These are phyloP conservation scores for Hemicrepidius hirtus DNA, from an alignment of 2,888 invertebrate species.

Conservation along the genomic window DNA sequence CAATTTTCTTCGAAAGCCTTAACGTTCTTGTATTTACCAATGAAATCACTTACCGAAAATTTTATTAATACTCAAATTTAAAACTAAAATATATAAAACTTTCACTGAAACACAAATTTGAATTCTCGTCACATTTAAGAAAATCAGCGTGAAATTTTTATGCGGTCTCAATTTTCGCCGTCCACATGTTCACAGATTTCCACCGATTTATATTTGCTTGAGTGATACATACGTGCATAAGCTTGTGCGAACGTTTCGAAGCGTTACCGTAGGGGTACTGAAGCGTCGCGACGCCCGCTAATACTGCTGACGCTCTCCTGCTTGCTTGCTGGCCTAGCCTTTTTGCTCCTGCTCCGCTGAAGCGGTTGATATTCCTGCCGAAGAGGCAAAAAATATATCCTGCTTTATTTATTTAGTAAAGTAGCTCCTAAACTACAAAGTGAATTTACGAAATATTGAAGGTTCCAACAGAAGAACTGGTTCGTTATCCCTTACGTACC, in stretches of 20 bases:
- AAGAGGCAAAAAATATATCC: slow-evolving; percentile 36
- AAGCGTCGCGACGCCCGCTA: slow-evolving; percentile 60
- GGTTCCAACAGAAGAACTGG: neutral
- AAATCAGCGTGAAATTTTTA: no score
- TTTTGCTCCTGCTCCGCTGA: slow-evolving; percentile 59
- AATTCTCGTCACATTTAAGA: neutral
- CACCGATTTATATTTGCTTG: slow-evolving; percentile 28
- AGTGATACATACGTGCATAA: slow-evolving; percentile 5
- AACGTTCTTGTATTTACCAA: no score
- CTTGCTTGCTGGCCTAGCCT: slow-evolving; percentile 62
- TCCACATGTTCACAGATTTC: slow-evolving; percentile 17
- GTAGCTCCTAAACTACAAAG: slow-evolving; percentile 14
- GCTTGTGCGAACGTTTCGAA: slow-evolving; percentile 34
- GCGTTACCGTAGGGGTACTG: slow-evolving; percentile 56
- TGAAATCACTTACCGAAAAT: no score
- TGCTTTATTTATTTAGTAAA: slow-evolving; percentile 30
- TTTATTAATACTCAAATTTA: no score
- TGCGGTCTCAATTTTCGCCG: slow-evolving; percentile 7
- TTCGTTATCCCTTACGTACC: neutral
- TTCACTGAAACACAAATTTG: neutral
- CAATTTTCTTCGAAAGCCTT: neutral
- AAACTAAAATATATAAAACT: neutral
- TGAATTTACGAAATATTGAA: neutral
- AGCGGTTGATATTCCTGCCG: slow-evolving; percentile 39
- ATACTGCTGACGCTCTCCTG: slow-evolving; percentile 60